Base-by-base conservation (phyloP, 1,140 invertebrate genomes). In the Aphaenogaster ashmeadi region DNA sequence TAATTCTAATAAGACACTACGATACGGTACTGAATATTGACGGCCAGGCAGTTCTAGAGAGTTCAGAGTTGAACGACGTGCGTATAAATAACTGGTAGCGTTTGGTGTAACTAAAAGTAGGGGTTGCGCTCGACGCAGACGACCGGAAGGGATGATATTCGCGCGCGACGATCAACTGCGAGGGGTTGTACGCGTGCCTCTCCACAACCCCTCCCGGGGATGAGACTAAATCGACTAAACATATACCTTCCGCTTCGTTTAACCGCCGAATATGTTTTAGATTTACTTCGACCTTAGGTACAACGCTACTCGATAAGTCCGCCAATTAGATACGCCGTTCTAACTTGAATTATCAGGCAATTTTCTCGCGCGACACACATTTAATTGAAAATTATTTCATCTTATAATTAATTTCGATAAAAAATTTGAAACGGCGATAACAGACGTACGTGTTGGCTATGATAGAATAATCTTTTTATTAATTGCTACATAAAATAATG, bases 221-320 rank as follows among this genome's bases (percentile, higher is more conserved):
- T 56, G 86, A 86, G 85, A 77, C 90, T 94, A 94, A 94, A 94
- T 94, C 93, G 92, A 94, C 93, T 94, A 94, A 94, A 94, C 93
- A 94, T 94, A 94, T 94, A 94, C 92, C 93, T 94, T 94, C 92
- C 94, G 92, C 90, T 94, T 94, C 93, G 94, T 94, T 94, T 92
- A 93, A 91, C 91, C 90, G 69, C 50, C 74, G 92, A 94, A 94
- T 94, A 94, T 94, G 94, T 93, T 94, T 94, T 94, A 92, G 93
- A 94, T 94, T 94, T 92, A 93, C 90, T 93, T 79, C 74, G 88
- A 88, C 88, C 88, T 88, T 85, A 84, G 86, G 52, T 69, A 44
- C 50, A 50, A 18, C 62, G 18, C 33, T 71, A 56, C 74, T 91
- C 88, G 90, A 91, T 92, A 93, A 91, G 80, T 92, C 86, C 79